Conservation (phyloP, 35 echinoderm and acorn worm species). For the Holothuria glaberrima region DNA sequence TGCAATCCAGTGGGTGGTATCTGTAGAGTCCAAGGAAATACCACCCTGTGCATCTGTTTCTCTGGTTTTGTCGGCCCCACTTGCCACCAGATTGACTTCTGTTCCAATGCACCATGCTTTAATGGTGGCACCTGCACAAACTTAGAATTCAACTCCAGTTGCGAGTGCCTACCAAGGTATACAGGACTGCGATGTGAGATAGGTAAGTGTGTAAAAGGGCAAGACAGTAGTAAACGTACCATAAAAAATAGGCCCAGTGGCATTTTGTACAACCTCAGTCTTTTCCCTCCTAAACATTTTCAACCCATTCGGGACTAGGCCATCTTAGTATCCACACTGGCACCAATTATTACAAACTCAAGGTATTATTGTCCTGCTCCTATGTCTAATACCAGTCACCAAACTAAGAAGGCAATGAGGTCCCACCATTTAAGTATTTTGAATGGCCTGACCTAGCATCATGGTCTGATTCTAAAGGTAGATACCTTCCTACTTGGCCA, state of each 20-base stretch:
- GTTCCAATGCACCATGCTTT: constrained; percentile 32
- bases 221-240: neutral
- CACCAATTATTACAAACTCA: too few species aligned
- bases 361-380: too few species aligned
- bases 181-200: neutral
- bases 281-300: too few species aligned
- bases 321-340: too few species aligned
- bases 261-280: too few species aligned
- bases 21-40: neutral
- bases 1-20: constrained; percentile 11
- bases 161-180: constrained; percentile 1
- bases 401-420: too few species aligned
- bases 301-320: too few species aligned
- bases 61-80: neutral
- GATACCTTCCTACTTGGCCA: too few species aligned
- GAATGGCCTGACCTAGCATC: too few species aligned
- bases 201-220: neutral
- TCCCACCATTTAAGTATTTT: too few species aligned
- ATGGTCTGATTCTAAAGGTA: too few species aligned
- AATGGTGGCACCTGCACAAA: constrained; percentile 23
- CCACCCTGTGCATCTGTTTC: neutral
- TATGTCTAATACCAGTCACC: too few species aligned
- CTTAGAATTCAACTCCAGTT: constrained; percentile 1
- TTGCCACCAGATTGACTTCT: constrained; percentile 5
- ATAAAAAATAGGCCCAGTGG: neutral